Base-by-base conservation (phyloP, 2,888 invertebrate genomes). In the Epinotia nisella region DNA sequence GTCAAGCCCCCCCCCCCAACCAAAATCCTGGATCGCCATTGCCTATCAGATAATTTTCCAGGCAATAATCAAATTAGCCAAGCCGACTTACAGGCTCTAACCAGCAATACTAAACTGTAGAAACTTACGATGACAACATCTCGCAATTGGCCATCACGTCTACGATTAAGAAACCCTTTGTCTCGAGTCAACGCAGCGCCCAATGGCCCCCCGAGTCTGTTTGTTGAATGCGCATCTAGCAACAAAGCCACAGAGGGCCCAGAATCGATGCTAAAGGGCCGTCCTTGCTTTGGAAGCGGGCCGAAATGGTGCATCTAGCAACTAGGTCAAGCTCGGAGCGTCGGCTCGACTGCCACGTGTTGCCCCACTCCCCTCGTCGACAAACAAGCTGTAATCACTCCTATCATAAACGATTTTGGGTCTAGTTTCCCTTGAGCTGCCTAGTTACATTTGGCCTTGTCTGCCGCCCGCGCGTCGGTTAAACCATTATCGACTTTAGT, bases 261-360 rank as follows among this genome's bases (percentile, higher is more conserved):
- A 79, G 82, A 78, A 78, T 75, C 76, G 81, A 78, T 80, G 82
- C 79, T 83, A 82, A 85, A 88, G 88, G 87, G 88, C 83, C 83
- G 87, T 84, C 87, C 87, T 87, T 83, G 87, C 88, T 87, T 87
- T 87, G 83, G 84, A 84, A 90, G 87, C 84, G 86, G 87, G 86
- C 87, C 88, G 85, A 90, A 91, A 90, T 90, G 92, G 88, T 92
- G 92, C 92, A 91, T 90, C 90, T 85, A 85, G 82, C 83, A 92
- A 89, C 89, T 92, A 81, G 92, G 92, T 92, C 92, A 92, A 92
- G 90, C 91, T 91, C 91, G 89, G 85, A 87, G 87, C 83, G 86
- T 84, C 80, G 87, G 87, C 86, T 85, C 88, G 90, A 81, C 82
- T 76, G 80, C 85, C 88, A 90, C 91, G 91, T 90, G 91, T 83